A percentile compares a stretch with the other conserved stretches of the same genome.
phyloP scores from a whole-genome alignment of 2,797 vertebrate species.

The Rhabdomys pumilio region DNA sequence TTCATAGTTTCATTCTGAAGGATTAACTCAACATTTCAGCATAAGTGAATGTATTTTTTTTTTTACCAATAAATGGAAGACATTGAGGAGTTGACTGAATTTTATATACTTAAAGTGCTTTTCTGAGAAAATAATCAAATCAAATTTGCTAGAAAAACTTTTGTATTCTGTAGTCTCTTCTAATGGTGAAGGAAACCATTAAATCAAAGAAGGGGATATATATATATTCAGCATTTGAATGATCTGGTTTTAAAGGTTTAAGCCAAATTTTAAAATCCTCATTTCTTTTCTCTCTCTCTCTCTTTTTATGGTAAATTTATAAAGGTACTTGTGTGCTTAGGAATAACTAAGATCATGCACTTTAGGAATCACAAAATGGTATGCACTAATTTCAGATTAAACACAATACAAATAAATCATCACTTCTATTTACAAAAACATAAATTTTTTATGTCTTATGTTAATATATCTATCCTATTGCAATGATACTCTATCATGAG shows the following conservation, averaged over 20 bases:
- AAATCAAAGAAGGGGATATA: constrained; percentile 21
- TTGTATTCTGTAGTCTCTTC: not conserved
- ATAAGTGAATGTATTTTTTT: not conserved
- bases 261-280: not conserved
- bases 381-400: no score
- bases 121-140: not conserved
- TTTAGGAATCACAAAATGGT: no score
- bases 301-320: no score
- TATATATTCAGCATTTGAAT: not conserved
- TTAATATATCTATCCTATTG: not conserved
- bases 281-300: no score
- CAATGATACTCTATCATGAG: not conserved
- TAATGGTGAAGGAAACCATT: not conserved
- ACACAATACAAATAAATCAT: no score
- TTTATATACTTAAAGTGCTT: not conserved
- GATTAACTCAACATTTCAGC: constrained; percentile 11
- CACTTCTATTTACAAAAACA: no score
- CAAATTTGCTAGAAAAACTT: not conserved
- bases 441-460: not conserved
- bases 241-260: not conserved
- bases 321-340: no score
- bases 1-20: not conserved
- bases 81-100: not conserved
- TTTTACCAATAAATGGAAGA: not conserved
- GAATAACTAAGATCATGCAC: no score